These are phyloP conservation scores for Diadegma fenestrale DNA, from an alignment of 2,888 invertebrate species.

Conservation along the genomic window DNA sequence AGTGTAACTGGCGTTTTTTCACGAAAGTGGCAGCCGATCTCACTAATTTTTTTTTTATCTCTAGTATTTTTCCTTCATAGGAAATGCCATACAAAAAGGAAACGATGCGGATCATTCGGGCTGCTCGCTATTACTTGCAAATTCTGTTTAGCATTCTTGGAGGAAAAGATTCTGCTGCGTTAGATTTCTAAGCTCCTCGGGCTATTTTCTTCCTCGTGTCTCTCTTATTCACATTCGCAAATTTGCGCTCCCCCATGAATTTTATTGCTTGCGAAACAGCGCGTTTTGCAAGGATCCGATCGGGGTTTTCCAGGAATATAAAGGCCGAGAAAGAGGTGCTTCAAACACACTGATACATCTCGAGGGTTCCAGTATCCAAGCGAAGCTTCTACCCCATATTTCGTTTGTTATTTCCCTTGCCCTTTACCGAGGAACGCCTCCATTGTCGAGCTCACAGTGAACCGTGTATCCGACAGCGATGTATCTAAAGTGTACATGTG, in stretches of 20 bases:
- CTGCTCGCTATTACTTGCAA: not conserved
- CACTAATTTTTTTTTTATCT: not conserved
- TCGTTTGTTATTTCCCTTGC: constrained; percentile 18
- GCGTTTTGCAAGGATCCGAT: constrained; percentile 52
- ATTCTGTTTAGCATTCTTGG: not conserved
- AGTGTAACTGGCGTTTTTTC: not conserved
- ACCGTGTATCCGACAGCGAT: constrained; percentile 42
- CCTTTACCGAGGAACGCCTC: constrained; percentile 33
- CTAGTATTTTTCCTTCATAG: not conserved
- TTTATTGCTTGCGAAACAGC: constrained; percentile 60
- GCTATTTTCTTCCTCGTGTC: constrained; percentile 24
- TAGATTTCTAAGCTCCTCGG: constrained; percentile 19
- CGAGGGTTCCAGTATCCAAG: constrained; percentile 3
- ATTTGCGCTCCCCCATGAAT: constrained; percentile 53
- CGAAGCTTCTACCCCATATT: constrained; percentile 37
- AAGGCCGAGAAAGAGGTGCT: constrained; percentile 18
- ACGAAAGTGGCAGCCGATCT: too few relatives aligned
- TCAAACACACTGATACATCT: constrained; percentile 49
- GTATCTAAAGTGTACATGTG: not conserved
- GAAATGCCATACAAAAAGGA: not conserved
- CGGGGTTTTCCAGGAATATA: constrained; percentile 41
- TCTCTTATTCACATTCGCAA: constrained; percentile 26
- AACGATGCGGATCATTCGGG: too few relatives aligned
- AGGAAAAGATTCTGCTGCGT: not conserved
- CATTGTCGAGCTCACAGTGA: constrained; percentile 59